phyloP scores from a whole-genome alignment of 2,888 invertebrate genomes.

The Pandemis heparana region DNA sequence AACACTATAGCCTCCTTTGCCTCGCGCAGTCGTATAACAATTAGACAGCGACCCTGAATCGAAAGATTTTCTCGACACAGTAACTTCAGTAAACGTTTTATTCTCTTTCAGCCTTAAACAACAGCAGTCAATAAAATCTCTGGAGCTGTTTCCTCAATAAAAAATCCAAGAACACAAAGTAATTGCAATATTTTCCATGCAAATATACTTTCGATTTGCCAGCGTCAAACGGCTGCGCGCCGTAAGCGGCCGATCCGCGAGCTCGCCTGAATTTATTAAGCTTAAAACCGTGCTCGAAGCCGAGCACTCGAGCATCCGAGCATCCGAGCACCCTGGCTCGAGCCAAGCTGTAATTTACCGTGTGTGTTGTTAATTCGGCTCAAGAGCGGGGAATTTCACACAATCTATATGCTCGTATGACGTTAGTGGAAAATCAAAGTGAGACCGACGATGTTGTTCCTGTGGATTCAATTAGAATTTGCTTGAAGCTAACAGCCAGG shows the following conservation, averaged over 20 bases:
- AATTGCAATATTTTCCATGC: slow-evolving; percentile 51
- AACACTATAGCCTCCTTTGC: too few species aligned
- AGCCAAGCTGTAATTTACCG: slow-evolving; percentile 56
- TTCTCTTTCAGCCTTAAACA: background rate
- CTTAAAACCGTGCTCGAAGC: slow-evolving; percentile 48
- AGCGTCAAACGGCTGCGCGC: slow-evolving; percentile 47
- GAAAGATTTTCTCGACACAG: too few species aligned
- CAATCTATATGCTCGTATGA: slow-evolving; percentile 41
- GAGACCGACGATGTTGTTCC: slow-evolving; percentile 29
- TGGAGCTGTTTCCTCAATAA: slow-evolving; percentile 21
- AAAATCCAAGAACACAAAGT: slow-evolving; percentile 25
- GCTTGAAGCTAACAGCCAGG: slow-evolving; percentile 25
- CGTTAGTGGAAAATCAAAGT: slow-evolving; percentile 39
- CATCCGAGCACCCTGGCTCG: slow-evolving; percentile 33
- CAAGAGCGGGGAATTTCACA: slow-evolving; percentile 60
- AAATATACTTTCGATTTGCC: slow-evolving; percentile 51
- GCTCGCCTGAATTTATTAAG: slow-evolving; percentile 60
- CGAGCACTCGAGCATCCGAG: slow-evolving; percentile 44
- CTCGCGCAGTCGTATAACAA: background rate
- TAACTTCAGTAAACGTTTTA: too few species aligned
- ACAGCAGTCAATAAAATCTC: slow-evolving; percentile 8
- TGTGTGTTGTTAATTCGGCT: slow-evolving; percentile 60
- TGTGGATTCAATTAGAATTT: slow-evolving; percentile 42
- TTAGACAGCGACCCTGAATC: background rate
- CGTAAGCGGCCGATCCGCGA: slow-evolving; percentile 49